These are phyloP conservation scores for Brienomyrus brachyistius DNA, from an alignment of 2,113 vertebrate genomes.

Conservation along the genomic window DNA sequence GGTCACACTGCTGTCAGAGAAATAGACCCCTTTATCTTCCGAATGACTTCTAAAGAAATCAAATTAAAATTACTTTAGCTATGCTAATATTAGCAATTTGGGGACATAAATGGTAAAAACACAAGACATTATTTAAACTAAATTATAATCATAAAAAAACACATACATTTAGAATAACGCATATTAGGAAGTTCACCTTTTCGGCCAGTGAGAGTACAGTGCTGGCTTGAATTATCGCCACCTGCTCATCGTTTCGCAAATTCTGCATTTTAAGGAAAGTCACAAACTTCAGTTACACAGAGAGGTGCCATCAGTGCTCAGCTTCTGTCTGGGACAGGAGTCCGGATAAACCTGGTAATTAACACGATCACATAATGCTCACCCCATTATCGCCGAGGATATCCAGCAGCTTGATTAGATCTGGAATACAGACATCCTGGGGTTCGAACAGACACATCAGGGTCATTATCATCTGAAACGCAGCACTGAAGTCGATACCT, in stretches of 20 bases:
- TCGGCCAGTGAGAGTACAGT: conserved; percentile 94
- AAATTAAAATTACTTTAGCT: not conserved
- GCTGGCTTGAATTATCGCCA: conserved; percentile 97
- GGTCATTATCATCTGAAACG: not conserved
- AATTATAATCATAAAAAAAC: not conserved
- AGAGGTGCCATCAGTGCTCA: not conserved
- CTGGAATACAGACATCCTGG: conserved; percentile 95
- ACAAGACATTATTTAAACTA: not conserved
- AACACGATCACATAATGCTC: conserved; percentile 41
- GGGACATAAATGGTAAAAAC: not conserved
- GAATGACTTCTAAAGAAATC: not conserved
- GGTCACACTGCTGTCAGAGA: not conserved
- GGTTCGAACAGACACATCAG: conserved; percentile 24
- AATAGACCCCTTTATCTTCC: not conserved
- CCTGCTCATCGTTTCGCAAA: conserved; percentile 96
- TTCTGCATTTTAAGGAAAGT: conserved; percentile 62
- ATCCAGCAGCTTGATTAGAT: conserved; percentile 95
- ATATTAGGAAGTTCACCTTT: conserved; percentile 66
- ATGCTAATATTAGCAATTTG: not conserved
- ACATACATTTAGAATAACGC: not conserved
- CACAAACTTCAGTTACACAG: not conserved
- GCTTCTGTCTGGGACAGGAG: not conserved
- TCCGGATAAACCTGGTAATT: not conserved
- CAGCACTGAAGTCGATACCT: not conserved
- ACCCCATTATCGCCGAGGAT: conserved; percentile 97